Conservation (phyloP, 2,888 invertebrate species). For the Drosophila meridiana region DNA sequence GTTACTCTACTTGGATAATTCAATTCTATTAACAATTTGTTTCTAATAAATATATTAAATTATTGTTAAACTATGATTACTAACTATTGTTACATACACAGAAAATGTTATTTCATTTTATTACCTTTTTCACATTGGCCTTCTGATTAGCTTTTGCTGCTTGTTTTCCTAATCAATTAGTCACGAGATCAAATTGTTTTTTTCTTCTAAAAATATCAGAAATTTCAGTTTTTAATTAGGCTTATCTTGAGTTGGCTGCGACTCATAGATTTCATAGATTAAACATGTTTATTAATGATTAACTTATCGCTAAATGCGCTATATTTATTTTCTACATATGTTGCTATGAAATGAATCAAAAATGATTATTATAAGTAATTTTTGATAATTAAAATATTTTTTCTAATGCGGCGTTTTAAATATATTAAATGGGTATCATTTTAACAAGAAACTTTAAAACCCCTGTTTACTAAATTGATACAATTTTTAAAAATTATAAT, state of each 20-base stretch:
- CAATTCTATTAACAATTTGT: background rate
- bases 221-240: constrained; percentile 5
- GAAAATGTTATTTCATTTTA: background rate
- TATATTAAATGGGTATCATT: no score
- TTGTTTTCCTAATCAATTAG: background rate
- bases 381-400: background rate
- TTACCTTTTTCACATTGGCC: no score
- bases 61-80: background rate
- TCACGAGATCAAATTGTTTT: background rate
- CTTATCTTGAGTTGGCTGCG: constrained; percentile 5
- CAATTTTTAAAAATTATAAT: no score
- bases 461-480: no score
- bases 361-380: background rate
- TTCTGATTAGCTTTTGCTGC: background rate
- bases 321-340: background rate
- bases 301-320: constrained; percentile 3
- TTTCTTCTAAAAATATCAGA: background rate
- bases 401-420: no score
- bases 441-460: no score
- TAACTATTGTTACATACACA: background rate
- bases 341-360: background rate
- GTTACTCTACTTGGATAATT: background rate
- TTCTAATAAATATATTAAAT: background rate
- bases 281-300: background rate
- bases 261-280: constrained; percentile 1